Base-by-base conservation (phyloP, 2,113 vertebrate species). In the Cyprinus carpio region DNA sequence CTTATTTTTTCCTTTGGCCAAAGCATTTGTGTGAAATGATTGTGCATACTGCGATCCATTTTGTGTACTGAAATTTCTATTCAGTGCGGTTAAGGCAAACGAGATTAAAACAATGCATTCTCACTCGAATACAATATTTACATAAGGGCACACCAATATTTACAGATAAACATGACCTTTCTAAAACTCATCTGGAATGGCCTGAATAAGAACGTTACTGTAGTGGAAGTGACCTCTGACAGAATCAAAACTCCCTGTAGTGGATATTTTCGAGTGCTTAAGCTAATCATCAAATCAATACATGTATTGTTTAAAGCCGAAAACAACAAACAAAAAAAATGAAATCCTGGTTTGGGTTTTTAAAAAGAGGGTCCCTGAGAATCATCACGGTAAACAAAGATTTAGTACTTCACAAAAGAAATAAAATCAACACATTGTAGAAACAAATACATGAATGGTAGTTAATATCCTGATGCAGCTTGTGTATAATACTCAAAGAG, bases 311-410 rank as follows among this genome's bases (percentile, higher is more conserved):
- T 60, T 64, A 25, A 51, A 85, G 11, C 65, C 49, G 60, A 71
- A 43, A 87, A 79, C 37, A 16, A 82, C 8, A 31, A 74, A 54
- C 15, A 37, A 4, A 29, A 31, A 2, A 37, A 69, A 40, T 37
- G 16, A 27, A 81, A 69, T 84, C 71, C 79, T 82, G 78, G 43
- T 67, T 88, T 79, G 75, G 81, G 37, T 79, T 75, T 64, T 58
- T 79, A 58, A 67, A 85, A 74, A 85, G 65, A 89, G 89, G 89
- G 92, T 95, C 94, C 95, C 95, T 95, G 95, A 95, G 95, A 91
- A 92, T 92, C 85, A 60, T 90, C 90, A 87, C 85, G 90, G 92
- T 91, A 93, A 92, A 92, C 91, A 91, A 87, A 62, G 91, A 65
- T 34, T 43, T 85, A 72, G 54, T 76, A 78, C 49, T 40, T 85